Evolutionary conservation across 2,797 vertebrate genomes (phyloP), one percentile per base, ranked within the genome.

Genomic region (Graptemys geographica): DNA sequence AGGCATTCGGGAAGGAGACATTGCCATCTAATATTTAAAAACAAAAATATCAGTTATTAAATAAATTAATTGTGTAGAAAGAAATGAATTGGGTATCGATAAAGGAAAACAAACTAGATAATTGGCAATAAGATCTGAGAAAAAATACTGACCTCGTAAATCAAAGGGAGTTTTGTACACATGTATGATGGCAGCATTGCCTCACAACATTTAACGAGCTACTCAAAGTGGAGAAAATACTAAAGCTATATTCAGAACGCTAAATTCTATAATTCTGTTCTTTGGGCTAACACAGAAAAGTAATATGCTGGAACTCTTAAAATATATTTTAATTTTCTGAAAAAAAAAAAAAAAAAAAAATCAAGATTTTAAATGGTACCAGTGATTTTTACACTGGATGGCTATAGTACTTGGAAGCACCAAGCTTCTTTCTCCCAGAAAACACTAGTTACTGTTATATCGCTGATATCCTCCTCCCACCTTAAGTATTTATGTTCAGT

Each of bases 1-100:
- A 84, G 99, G 98, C 99, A 99, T 99, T 97, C 99, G 98, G 33
- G 99, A 99, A 88, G 99, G 99, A 96, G 99, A 99, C 98, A 99
- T 98, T 57, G 99, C 99, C 99, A 99, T 99, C 99, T 99, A 93
- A 44, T 89, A 96, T 95, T 95, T 79, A 96, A 96, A 88, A 19
- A 94, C 28, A 83, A 53, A 15, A 74, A 80, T n/a, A 57, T 6
- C 15, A 76, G 25, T 25, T 84, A 21, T 79, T 69, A 62, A 56
- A n/a, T 27, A 10, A 2, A 62, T 28, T 27, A 8, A 47, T 16
- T 37, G 56, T 0, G 1, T 6, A 93, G n/a, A 51, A 69, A n/a
- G 31, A 10, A 2, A 62, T 28, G 5, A 8, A 51, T 16, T 37
- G 56, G 0, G 1, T 6, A 93, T 33, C 1, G 79, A 59, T 31